Evolutionary conservation across 1,140 invertebrate genomes (phyloP).

Genomic region (Zaprionus nigranus): DNA sequence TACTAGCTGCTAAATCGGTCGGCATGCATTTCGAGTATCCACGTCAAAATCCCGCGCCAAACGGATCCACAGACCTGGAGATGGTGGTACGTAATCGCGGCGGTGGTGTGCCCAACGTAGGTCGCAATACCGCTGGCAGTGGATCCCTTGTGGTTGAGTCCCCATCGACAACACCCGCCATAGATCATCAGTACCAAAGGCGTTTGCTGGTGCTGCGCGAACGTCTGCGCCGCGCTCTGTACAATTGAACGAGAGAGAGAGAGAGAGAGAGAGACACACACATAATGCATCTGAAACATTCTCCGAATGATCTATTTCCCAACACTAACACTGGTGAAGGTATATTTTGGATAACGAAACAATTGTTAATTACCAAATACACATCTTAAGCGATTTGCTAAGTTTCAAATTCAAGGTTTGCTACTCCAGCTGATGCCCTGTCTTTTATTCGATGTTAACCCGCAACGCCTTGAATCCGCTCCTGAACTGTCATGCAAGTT

Average conservation of each 20-base stretch:
- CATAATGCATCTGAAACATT: background rate
- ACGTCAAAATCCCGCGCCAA: slow-evolving; percentile 5
- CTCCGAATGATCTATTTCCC: background rate
- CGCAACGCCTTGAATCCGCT: background rate
- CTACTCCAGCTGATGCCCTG: no score
- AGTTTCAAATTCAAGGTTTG: background rate
- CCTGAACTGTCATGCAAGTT: background rate
- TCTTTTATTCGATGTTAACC: no score
- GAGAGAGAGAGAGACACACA: background rate
- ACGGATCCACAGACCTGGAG: background rate
- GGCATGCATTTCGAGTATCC: slow-evolving; percentile 42
- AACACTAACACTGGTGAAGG: background rate
- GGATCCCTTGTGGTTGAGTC: slow-evolving; percentile 4
- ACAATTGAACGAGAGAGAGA: slow-evolving; percentile 25
- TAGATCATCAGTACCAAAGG: slow-evolving; percentile 53
- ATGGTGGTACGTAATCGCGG: slow-evolving; percentile 43
- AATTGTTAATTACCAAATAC: background rate
- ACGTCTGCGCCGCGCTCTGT: slow-evolving; percentile 57
- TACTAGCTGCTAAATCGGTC: background rate
- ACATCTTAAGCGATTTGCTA: background rate
- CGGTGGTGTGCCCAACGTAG: slow-evolving; percentile 36
- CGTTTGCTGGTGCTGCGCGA: slow-evolving; percentile 52
- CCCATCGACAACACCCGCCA: background rate
- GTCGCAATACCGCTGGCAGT: background rate
- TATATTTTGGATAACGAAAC: background rate